Percentiles rank a stretch among this genome's conserved stretches.
phyloP scores from a whole-genome alignment of 2,888 invertebrate species.

The Papilio protenor region DNA sequence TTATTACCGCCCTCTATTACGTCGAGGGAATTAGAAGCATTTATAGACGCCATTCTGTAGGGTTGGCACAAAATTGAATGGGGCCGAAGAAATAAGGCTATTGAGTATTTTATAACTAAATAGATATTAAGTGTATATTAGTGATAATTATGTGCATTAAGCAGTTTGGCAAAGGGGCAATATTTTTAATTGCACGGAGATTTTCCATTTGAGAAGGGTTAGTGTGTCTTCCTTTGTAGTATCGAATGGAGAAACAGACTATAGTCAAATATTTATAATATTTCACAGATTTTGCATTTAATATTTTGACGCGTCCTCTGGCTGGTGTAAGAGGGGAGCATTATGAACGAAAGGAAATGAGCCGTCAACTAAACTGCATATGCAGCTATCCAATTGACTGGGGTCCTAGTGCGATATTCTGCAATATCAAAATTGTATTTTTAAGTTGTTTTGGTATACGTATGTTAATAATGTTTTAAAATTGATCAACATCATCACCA shows the following conservation, averaged over 20 bases:
- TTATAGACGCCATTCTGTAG: not conserved
- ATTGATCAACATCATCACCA: no score
- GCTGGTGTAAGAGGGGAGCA: not conserved
- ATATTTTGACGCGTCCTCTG: not conserved
- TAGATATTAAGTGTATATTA: no score
- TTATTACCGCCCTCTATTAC: not conserved
- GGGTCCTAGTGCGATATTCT: conserved; percentile 32
- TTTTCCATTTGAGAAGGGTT: no score
- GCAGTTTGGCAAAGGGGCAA: no score
- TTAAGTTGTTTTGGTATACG: not conserved
- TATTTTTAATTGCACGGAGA: no score
- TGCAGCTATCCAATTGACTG: conserved; percentile 19
- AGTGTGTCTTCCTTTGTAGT: no score
- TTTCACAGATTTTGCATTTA: not conserved
- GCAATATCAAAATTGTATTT: conserved; percentile 18
- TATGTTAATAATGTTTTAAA: no score
- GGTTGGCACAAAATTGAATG: not conserved
- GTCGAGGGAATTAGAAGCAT: conserved; percentile 3
- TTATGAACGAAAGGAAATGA: conserved; percentile 38
- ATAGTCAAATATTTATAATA: no score
- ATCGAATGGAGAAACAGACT: no score
- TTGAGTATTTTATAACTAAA: not conserved
- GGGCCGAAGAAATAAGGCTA: not conserved
- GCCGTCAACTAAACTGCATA: conserved; percentile 34
- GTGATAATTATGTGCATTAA: no score